phyloP scores from a whole-genome alignment of 37 sponge, comb jelly and placozoan species.

The Chondrosia reniformis region DNA sequence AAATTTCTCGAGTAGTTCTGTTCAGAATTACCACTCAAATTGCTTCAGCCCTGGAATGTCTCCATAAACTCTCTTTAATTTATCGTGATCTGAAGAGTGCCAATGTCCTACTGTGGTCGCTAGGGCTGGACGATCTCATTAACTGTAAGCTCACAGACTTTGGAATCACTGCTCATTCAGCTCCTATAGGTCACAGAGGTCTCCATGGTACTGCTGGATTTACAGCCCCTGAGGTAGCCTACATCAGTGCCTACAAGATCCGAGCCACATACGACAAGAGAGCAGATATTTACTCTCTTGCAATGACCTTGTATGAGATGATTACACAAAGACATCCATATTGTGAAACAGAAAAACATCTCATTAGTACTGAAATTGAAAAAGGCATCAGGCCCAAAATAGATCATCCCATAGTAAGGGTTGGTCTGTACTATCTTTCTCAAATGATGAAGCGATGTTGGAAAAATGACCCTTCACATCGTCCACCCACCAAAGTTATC shows the following conservation, averaged over 20 bases:
- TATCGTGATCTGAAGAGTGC: constrained; percentile 46
- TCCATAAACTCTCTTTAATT: constrained; percentile 27
- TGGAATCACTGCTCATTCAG: constrained; percentile 13
- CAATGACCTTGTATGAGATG: constrained; percentile 40
- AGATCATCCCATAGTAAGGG: background rate
- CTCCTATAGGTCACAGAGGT: constrained; percentile 36
- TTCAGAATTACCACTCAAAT: constrained; percentile 49
- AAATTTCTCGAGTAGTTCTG: constrained; percentile 26
- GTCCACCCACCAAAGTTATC: constrained; percentile 35
- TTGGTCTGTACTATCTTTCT: constrained; percentile 20
- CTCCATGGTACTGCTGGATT: constrained; percentile 32
- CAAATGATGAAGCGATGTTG: constrained; percentile 42
- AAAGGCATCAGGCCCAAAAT: constrained; percentile 20
- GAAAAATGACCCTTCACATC: constrained; percentile 5
- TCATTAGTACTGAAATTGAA: constrained; percentile 11
- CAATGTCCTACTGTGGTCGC: constrained; percentile 57
- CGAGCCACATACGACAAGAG: constrained; percentile 18
- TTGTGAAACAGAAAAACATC: background rate
- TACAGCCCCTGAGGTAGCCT: constrained; percentile 46
- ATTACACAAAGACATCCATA: constrained; percentile 27
- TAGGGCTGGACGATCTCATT: constrained; percentile 21
- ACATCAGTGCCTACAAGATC: background rate
- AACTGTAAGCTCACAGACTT: constrained; percentile 53
- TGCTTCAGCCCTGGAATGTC: constrained; percentile 34
- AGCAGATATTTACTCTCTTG: constrained; percentile 53